These are phyloP conservation scores for Eupristina koningsbergeri DNA, from an alignment of 1,140 invertebrate genomes.

Conservation along the genomic window DNA sequence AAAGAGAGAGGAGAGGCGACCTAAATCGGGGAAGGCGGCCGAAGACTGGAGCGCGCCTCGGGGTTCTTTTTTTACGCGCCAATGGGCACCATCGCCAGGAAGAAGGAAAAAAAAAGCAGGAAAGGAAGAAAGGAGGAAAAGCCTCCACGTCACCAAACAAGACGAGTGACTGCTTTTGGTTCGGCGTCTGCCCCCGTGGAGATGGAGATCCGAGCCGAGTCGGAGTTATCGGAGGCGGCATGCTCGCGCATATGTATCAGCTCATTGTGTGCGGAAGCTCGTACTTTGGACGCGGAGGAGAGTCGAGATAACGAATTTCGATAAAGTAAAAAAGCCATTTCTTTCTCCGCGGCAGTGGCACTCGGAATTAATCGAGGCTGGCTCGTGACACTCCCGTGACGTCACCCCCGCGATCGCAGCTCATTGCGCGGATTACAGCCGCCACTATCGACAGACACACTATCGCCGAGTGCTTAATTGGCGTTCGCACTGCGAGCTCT, in stretches of 20 bases:
- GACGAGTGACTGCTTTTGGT: too few species aligned
- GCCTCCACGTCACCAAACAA: background rate
- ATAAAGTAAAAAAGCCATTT: background rate
- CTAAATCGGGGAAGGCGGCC: background rate
- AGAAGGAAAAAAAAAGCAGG: background rate
- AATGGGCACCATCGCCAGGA: too few species aligned
- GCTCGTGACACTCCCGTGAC: background rate
- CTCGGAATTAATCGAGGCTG: background rate
- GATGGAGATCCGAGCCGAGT: too few species aligned
- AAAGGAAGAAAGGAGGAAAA: background rate
- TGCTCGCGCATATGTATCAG: background rate
- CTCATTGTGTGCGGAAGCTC: constrained; percentile 5
- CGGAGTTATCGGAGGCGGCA: background rate
- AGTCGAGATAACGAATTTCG: background rate
- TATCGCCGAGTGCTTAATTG: too few species aligned
- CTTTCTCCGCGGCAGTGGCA: background rate
- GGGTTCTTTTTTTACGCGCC: background rate
- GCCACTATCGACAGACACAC: too few species aligned
- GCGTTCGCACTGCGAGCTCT: too few species aligned
- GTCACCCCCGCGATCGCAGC: background rate
- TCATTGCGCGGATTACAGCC: background rate
- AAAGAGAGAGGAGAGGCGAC: too few species aligned
- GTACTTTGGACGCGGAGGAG: background rate
- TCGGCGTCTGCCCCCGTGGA: too few species aligned
- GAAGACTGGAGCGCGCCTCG: background rate